Evolutionary conservation across 2,888 invertebrate genomes (phyloP).

Genomic region (Melanchra persicariae): DNA sequence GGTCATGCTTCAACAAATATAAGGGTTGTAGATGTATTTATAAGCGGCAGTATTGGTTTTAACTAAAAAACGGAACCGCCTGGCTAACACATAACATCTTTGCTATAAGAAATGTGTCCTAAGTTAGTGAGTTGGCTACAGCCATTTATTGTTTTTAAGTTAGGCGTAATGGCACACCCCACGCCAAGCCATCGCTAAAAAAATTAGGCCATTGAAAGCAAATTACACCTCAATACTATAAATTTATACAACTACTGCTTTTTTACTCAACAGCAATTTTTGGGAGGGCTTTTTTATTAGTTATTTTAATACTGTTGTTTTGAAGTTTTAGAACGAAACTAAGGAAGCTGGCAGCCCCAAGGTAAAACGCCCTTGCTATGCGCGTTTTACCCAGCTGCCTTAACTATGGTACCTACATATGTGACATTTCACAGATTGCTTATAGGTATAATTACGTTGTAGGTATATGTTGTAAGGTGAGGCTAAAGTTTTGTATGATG

Average conservation of each 20-base stretch:
- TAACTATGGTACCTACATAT: neutral
- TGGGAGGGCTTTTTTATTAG: rapidly evolving
- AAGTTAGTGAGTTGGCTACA: no score
- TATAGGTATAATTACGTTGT: neutral
- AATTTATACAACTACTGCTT: neutral
- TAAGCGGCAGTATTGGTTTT: neutral
- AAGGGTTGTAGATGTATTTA: neutral
- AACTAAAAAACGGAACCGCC: neutral
- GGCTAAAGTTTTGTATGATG: neutral
- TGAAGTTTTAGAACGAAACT: slow-evolving; percentile 11
- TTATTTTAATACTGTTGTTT: neutral
- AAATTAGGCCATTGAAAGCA: neutral
- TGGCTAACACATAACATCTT: neutral
- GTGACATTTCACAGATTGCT: neutral
- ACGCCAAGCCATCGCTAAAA: neutral
- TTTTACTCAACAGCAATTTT: neutral
- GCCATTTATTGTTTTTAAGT: neutral
- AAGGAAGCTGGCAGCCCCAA: slow-evolving; percentile 1
- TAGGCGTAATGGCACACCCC: neutral
- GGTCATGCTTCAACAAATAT: neutral
- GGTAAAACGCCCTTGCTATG: neutral
- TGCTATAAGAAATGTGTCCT: neutral
- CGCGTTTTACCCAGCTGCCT: neutral
- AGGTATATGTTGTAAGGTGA: neutral
- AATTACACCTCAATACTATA: neutral